Percentiles rank a stretch among this genome's conserved stretches.
Evolutionary conservation across 2,888 invertebrate species (phyloP).

Genomic region (Oxystoma pomonae): DNA sequence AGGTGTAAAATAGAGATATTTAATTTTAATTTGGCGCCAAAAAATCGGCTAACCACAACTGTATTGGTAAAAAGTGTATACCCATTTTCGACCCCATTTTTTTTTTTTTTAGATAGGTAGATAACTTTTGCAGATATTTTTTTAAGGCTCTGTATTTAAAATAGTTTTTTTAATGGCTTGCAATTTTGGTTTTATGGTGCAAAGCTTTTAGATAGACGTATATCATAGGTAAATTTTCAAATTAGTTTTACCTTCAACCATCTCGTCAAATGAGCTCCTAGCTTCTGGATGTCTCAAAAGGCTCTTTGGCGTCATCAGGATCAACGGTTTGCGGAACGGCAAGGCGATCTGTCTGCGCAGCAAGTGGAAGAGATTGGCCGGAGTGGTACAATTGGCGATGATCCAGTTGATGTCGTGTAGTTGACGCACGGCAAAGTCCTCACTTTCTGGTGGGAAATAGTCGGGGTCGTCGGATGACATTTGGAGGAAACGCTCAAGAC

Average conservation of each 20-base stretch:
- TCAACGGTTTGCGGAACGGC: constrained; percentile 95
- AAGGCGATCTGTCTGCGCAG: constrained; percentile 89
- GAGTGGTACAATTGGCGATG: constrained; percentile 91
- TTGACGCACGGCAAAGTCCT: constrained; percentile 80
- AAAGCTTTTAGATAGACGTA: too few relatives aligned
- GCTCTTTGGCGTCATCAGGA: constrained; percentile 95
- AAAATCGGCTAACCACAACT: too few relatives aligned
- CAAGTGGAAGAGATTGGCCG: constrained; percentile 95
- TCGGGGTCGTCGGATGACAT: constrained; percentile 96
- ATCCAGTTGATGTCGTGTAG: constrained; percentile 96
- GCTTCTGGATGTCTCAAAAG: constrained; percentile 92
- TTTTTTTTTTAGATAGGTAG: too few relatives aligned
- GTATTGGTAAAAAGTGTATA: too few relatives aligned
- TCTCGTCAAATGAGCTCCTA: constrained; percentile 87
- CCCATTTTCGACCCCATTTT: too few relatives aligned
- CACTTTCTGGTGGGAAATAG: constrained; percentile 84
- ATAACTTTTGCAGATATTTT: too few relatives aligned
- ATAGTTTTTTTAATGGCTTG: too few relatives aligned
- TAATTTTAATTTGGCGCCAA: too few relatives aligned
- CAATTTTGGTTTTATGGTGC: too few relatives aligned
- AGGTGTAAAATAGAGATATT: too few relatives aligned
- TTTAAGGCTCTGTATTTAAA: too few relatives aligned
- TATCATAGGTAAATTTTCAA: too few relatives aligned
- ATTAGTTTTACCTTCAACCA: constrained; percentile 77
- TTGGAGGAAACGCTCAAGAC: constrained; percentile 86